Conservation (phyloP, 2,797 vertebrate species). For the Typhlichthys eigenmanni region DNA sequence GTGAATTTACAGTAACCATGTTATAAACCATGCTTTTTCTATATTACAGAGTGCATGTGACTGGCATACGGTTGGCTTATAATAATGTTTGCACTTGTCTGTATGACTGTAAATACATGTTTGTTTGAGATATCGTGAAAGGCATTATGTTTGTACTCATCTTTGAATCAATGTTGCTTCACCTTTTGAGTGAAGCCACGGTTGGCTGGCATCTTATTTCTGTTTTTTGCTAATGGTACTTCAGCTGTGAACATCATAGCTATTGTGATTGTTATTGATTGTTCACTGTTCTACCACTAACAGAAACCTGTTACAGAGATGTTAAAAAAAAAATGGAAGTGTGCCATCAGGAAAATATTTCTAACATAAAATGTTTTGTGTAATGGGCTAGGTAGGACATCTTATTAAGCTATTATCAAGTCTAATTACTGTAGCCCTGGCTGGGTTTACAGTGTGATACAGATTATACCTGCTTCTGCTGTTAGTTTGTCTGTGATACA, state of each 20-base stretch:
- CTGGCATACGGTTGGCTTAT: slow-evolving; percentile 14
- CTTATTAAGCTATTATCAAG: slow-evolving; percentile 10
- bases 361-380: background rate
- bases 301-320: background rate
- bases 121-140: background rate
- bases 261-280: too few relatives aligned
- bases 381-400: background rate
- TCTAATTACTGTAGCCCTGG: slow-evolving; percentile 6
- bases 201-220: background rate
- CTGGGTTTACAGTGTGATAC: background rate
- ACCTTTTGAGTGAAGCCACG: background rate
- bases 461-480: slow-evolving; percentile 2
- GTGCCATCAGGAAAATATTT: background rate
- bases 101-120: background rate
- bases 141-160: background rate
- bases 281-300: slow-evolving; percentile 2
- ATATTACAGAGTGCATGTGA: slow-evolving; percentile 19
- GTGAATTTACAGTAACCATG: slow-evolving; percentile 20
- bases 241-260: too few relatives aligned
- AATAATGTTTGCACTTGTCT: slow-evolving; percentile 17
- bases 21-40: slow-evolving; percentile 20
- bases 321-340: background rate
- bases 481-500: background rate
- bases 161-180: background rate
- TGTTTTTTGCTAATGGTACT: too few relatives aligned